Evolutionary conservation across 2,113 vertebrate genomes (phyloP).

Genomic region (Mastomys coucha): DNA sequence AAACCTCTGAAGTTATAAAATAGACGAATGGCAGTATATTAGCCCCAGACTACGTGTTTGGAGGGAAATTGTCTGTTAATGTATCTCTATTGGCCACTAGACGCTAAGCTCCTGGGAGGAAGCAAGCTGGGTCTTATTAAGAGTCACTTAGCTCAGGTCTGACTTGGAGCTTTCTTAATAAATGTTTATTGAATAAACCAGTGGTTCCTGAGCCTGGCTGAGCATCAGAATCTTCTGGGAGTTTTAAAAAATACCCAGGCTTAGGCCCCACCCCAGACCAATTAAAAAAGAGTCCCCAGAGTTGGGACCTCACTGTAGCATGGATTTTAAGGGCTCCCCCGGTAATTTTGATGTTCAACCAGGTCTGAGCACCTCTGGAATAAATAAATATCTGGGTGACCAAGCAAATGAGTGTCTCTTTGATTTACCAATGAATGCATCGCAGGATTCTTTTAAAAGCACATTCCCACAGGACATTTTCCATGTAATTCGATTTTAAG

Average conservation of each 20-base stretch:
- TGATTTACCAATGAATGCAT: conserved; percentile 71
- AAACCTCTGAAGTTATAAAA: conserved; percentile 17
- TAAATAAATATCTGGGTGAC: conserved; percentile 69
- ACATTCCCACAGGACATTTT: conserved; percentile 71
- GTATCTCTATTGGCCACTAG: conserved; percentile 32
- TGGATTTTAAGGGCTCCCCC: conserved; percentile 68
- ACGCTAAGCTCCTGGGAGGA: conserved; percentile 41
- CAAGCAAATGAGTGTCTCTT: conserved; percentile 66
- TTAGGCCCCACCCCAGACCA: conserved; percentile 69
- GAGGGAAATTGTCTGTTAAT: conserved; percentile 54
- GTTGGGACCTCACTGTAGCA: conserved; percentile 34
- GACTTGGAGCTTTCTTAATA: conserved; percentile 68
- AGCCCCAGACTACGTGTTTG: conserved; percentile 30
- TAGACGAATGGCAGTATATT: not conserved
- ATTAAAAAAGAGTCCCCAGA: conserved; percentile 69
- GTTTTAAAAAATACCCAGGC: conserved; percentile 75
- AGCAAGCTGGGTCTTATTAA: conserved; percentile 68
- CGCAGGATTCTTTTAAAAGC: conserved; percentile 66
- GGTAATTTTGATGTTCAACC: conserved; percentile 58
- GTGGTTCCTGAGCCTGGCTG: conserved; percentile 46
- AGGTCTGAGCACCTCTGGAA: conserved; percentile 63
- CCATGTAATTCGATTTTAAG: conserved; percentile 78
- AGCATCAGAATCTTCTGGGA: conserved; percentile 69
- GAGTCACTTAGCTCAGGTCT: conserved; percentile 46
- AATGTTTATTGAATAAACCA: conserved; percentile 75